A percentile compares a stretch with the other conserved stretches of the same genome.
Conservation (phyloP, 2,113 vertebrate species). For the Miniopterus natalensis region DNA sequence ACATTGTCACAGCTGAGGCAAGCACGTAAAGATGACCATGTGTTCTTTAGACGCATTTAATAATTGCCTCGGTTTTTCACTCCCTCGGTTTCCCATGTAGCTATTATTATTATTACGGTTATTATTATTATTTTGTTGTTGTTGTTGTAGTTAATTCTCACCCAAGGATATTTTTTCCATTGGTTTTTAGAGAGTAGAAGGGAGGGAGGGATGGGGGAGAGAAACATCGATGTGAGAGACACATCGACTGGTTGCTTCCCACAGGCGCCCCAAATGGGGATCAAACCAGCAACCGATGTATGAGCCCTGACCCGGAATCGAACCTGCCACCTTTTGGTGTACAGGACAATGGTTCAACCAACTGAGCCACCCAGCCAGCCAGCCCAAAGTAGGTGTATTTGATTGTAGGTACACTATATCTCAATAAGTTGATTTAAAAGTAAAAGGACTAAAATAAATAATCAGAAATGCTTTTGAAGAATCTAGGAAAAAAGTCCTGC, state of each 20-base stretch:
- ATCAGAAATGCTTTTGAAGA: neutral
- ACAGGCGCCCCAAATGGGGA: too few species aligned
- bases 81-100: slow-evolving; percentile 20
- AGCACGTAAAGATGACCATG: neutral
- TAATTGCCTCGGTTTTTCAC: neutral
- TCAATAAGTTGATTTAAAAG: slow-evolving; percentile 37
- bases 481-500: neutral
- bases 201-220: too few species aligned
- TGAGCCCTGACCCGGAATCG: neutral
- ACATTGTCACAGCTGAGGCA: neutral
- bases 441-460: neutral
- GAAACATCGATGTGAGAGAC: too few species aligned
- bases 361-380: neutral
- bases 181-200: too few species aligned
- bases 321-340: neutral
- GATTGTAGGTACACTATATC: neutral
- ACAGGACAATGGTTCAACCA: neutral
- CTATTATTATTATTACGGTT: neutral
- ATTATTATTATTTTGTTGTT: neutral
- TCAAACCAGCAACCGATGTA: too few species aligned
- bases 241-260: too few species aligned
- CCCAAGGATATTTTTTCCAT: too few species aligned
- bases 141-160: neutral
- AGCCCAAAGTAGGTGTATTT: neutral
- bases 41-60: neutral